These are phyloP conservation scores for Calypte anna DNA, from an alignment of 2,113 vertebrate genomes.

Conservation along the genomic window DNA sequence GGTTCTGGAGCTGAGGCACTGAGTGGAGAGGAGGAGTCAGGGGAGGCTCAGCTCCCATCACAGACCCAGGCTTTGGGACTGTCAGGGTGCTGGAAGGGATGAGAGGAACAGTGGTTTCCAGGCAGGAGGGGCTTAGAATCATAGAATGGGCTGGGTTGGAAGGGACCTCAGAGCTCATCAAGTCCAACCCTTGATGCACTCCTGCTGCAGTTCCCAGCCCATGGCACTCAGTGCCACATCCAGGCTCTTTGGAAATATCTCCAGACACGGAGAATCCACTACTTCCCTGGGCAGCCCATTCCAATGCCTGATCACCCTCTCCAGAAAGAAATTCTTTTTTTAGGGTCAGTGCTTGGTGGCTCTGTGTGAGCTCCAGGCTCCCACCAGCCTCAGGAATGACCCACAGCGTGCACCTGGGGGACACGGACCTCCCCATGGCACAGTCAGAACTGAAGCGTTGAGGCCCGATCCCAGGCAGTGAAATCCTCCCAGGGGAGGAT, in stretches of 20 bases:
- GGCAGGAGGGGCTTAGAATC: accelerated
- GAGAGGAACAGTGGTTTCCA: accelerated
- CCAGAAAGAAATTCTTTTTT: too few species aligned
- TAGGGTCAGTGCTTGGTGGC: not conserved
- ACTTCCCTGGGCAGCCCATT: too few species aligned
- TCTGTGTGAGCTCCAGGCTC: not conserved
- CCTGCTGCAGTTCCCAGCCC: too few species aligned
- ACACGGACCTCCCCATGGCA: accelerated
- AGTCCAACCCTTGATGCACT: too few species aligned
- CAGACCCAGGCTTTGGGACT: too few species aligned
- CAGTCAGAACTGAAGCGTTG: accelerated
- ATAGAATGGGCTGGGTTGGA: too few species aligned
- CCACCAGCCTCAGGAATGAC: too few species aligned
- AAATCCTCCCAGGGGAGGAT: accelerated
- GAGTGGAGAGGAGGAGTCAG: accelerated
- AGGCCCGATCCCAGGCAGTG: accelerated
- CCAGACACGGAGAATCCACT: too few species aligned
- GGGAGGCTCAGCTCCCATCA: accelerated
- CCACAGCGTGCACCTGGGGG: accelerated
- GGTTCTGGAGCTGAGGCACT: not conserved
- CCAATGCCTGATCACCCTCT: too few species aligned
- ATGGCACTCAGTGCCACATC: too few species aligned
- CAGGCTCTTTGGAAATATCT: too few species aligned
- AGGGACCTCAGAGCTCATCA: too few species aligned
- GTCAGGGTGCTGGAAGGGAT: not conserved